Conservation (phyloP, 2,113 vertebrate genomes). For the Misgurnus anguillicaudatus region DNA sequence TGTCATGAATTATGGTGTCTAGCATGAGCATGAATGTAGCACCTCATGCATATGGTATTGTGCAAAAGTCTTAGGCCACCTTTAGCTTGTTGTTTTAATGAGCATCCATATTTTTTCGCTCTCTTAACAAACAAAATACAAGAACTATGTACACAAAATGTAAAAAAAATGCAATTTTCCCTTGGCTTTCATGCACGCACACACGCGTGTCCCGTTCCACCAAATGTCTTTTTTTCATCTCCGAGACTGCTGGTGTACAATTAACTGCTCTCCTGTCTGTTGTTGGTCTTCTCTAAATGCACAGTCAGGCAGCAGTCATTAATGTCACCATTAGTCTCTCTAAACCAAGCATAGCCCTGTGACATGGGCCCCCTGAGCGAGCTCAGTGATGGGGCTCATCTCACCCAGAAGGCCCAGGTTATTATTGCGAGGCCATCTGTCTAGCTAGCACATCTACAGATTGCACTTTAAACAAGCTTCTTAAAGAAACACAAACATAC, state of each 20-base stretch:
- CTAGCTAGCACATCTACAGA: conserved; percentile 25
- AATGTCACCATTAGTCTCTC: conserved; percentile 77
- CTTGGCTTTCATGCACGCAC: too few relatives aligned
- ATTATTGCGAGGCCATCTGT: conserved; percentile 42
- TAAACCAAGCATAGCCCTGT: conserved; percentile 40
- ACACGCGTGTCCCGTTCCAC: background rate
- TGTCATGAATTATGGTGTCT: too few relatives aligned
- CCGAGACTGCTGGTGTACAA: conserved; percentile 22
- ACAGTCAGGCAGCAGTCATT: conserved; percentile 77
- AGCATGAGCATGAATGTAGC: too few relatives aligned
- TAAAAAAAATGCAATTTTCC: too few relatives aligned
- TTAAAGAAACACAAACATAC: conserved; percentile 16
- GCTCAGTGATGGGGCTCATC: conserved; percentile 27
- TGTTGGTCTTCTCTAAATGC: conserved; percentile 72
- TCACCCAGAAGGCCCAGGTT: conserved; percentile 38
- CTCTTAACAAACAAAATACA: too few relatives aligned
- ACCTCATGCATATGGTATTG: too few relatives aligned
- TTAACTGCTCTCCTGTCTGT: conserved; percentile 21
- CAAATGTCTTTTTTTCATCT: conserved; percentile 27
- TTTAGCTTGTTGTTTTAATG: too few relatives aligned
- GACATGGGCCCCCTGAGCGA: conserved; percentile 30
- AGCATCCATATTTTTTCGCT: too few relatives aligned
- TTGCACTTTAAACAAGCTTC: conserved; percentile 11
- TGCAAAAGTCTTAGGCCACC: too few relatives aligned
- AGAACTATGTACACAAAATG: too few relatives aligned